Evolutionary conservation across 1,140 invertebrate genomes (phyloP), one percentile per base, ranked within the genome.

Genomic region (Drosophila neocordata): DNA sequence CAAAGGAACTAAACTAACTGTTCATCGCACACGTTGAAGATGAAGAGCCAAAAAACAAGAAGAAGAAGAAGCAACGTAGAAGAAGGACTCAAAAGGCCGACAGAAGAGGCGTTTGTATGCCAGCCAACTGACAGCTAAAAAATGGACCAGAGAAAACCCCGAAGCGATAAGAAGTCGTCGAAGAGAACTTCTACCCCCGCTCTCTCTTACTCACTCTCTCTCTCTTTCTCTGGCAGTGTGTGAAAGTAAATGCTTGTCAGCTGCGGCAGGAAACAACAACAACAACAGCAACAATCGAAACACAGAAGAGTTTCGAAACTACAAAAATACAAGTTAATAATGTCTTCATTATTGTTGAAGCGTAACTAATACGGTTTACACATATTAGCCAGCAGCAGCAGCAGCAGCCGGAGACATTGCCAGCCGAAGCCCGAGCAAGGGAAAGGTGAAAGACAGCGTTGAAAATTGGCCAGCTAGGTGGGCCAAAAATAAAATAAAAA

Each of bases 301-400:
- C 71, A 74, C 71, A 73, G 55, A 31, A 37, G 15, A 53, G 15
- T 44, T 34, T 24, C 44, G 37, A 13, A 58, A 63, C 22, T 41
- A 52, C 60, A 69, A 61, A 53, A 68, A 90, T 90, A 78, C 75
- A 82, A 90, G 88, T 90, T 90, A 90, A 90, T 90, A 90, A 90
- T 90, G 88, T 90, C 87, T 90, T 90, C 88, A 90, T 90, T 88
- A 90, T 90, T 90, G 72, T 81, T 88, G 77, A 90, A 90, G 88
- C 88, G 88, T 88, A 90, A 76, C 88, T 90, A 90, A 90, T 73
- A 69, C 72, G 88, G 88, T 88, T 90, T 90, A 87, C 87, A 90
- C 87, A 90, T 90, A 87, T 90, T 90, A 90, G 87, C 87, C 81
- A 75, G 73, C 69, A 64, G 62, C 60, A 44, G 15, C 63, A 52